Conservation (phyloP, 2,888 invertebrate species). For the Euspilapteryx auroguttella region DNA sequence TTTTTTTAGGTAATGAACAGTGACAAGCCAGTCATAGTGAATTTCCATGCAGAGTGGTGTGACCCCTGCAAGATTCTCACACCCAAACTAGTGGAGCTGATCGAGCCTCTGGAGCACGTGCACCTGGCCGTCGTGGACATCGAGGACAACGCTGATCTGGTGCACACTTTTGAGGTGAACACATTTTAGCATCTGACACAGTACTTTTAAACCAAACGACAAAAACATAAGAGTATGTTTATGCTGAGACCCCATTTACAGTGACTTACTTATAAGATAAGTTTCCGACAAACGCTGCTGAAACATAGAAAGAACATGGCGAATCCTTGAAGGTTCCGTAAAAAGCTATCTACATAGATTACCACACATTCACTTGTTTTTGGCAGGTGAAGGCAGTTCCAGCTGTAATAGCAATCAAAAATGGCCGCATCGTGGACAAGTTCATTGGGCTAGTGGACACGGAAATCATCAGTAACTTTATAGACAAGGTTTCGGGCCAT, state of each 20-base stretch:
- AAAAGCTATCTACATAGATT: too few relatives aligned
- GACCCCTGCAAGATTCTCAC: constrained; percentile 87
- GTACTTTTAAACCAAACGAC: too few relatives aligned
- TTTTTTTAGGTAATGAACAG: constrained; percentile 72
- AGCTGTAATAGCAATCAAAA: constrained; percentile 77
- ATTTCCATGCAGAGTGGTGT: constrained; percentile 91
- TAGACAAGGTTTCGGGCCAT: constrained; percentile 63
- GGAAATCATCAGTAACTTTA: constrained; percentile 77
- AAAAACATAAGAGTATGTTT: too few relatives aligned
- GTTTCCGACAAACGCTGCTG: too few relatives aligned
- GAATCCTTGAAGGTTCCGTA: too few relatives aligned
- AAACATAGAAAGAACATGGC: too few relatives aligned
- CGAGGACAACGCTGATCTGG: constrained; percentile 78
- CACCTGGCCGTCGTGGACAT: constrained; percentile 83
- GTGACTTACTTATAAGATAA: too few relatives aligned
- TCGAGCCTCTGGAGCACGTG: constrained; percentile 70
- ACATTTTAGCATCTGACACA: not conserved
- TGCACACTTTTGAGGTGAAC: constrained; percentile 68
- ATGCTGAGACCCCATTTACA: too few relatives aligned
- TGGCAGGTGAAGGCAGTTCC: constrained; percentile 83
- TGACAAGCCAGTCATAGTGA: constrained; percentile 83
- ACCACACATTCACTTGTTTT: too few relatives aligned
- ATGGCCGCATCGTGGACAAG: constrained; percentile 83
- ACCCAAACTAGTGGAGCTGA: constrained; percentile 76
- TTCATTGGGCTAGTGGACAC: constrained; percentile 86